phyloP scores from a whole-genome alignment of 1,140 invertebrate species.

The Diachasmimorpha longicaudata region DNA sequence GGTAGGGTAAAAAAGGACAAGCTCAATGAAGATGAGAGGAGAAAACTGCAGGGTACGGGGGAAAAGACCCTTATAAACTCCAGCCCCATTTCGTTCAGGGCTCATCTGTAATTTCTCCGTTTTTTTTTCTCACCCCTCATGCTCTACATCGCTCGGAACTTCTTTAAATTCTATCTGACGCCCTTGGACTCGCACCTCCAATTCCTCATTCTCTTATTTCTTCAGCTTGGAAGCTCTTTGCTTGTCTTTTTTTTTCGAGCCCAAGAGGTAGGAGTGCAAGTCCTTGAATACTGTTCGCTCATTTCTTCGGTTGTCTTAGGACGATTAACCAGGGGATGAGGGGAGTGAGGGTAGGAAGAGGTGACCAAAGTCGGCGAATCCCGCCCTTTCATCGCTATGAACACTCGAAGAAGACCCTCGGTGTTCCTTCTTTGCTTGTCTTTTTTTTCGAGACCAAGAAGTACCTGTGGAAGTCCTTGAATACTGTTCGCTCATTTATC shows the following conservation, averaged over 20 bases:
- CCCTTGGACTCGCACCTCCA: slow-evolving; percentile 28
- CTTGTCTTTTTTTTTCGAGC: slow-evolving; percentile 15
- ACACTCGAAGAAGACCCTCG: slow-evolving; percentile 33
- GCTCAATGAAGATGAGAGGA: slow-evolving; percentile 20
- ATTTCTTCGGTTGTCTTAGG: slow-evolving; percentile 64
- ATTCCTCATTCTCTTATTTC: slow-evolving; percentile 14
- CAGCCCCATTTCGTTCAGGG: slow-evolving; percentile 61
- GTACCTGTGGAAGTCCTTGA: slow-evolving; percentile 32
- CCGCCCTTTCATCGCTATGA: slow-evolving; percentile 23
- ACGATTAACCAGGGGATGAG: slow-evolving; percentile 57
- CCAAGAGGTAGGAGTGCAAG: slow-evolving; percentile 30
- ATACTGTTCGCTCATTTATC: slow-evolving; percentile 62
- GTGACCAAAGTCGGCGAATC: slow-evolving; percentile 36
- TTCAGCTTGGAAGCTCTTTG: slow-evolving; percentile 30
- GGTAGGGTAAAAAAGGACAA: slow-evolving; percentile 4
- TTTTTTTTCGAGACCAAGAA: slow-evolving; percentile 16
- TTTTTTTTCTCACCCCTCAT: slow-evolving; percentile 47
- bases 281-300: slow-evolving; percentile 53
- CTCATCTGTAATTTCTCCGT: slow-evolving; percentile 65
- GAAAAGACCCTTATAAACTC: slow-evolving; percentile 58
- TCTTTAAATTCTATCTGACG: slow-evolving; percentile 55
- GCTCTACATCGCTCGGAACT: slow-evolving; percentile 52
- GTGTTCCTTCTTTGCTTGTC: slow-evolving; percentile 28
- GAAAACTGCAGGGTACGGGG: slow-evolving; percentile 19
- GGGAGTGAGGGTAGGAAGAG: not conserved